phyloP scores from a whole-genome alignment of 1,140 invertebrate species.

The Tetraneura akinire region DNA sequence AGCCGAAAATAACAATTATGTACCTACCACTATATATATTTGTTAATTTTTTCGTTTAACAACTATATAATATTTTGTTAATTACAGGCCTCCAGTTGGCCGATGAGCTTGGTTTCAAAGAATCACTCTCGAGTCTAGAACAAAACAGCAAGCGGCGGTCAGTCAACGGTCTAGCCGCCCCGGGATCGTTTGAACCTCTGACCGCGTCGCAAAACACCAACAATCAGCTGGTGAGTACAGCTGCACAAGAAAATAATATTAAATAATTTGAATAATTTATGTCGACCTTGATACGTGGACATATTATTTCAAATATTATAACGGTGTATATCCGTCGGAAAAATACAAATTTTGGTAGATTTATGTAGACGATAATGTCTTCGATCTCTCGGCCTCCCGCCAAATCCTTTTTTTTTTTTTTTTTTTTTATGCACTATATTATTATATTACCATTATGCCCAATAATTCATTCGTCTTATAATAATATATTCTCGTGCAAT shows the following conservation, averaged over 20 bases:
- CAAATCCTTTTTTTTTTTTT: constrained; percentile 20
- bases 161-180: constrained; percentile 35
- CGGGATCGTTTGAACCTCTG: constrained; percentile 52
- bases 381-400: not conserved
- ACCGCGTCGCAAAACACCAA: not conserved
- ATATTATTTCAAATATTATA: not conserved
- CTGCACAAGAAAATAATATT: not conserved
- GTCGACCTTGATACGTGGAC: not conserved
- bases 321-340: not conserved
- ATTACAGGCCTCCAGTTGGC: constrained; percentile 76
- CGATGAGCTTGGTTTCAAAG: constrained; percentile 78
- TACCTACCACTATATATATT: too few relatives aligned
- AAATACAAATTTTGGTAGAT: not conserved
- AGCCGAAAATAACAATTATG: too few relatives aligned
- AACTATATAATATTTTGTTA: too few relatives aligned
- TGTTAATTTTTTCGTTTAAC: too few relatives aligned
- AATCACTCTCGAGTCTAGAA: constrained; percentile 76
- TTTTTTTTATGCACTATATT: too few relatives aligned
- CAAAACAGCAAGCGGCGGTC: constrained; percentile 69
- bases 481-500: not conserved
- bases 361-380: not conserved
- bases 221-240: not conserved
- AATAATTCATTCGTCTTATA: not conserved
- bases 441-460: not conserved
- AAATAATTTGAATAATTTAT: not conserved